Conservation (phyloP, 2,888 invertebrate genomes). For the Phrixothrix hirtus region DNA sequence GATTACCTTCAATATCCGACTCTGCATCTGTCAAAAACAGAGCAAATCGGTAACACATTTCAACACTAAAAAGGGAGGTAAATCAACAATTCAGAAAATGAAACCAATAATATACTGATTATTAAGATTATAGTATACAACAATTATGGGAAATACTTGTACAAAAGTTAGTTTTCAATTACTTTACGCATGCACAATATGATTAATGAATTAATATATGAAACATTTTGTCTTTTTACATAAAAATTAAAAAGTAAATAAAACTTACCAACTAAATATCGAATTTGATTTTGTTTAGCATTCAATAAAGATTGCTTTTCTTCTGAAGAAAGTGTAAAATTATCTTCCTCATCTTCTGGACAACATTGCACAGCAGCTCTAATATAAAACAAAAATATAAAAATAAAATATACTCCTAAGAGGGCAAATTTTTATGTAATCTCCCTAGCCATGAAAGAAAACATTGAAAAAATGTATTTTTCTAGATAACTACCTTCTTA, state of each 20-base stretch:
- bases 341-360: slow-evolving; percentile 80
- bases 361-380: slow-evolving; percentile 81
- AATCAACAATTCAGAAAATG: slow-evolving; percentile 5
- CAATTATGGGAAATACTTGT: background rate
- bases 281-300: slow-evolving; percentile 77
- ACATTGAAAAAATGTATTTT: too few relatives aligned
- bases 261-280: slow-evolving; percentile 76
- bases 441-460: too few relatives aligned
- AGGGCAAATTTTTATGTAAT: too few relatives aligned
- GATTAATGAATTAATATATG: background rate
- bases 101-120: background rate
- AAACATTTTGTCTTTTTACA: background rate
- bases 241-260: background rate
- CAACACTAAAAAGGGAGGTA: slow-evolving; percentile 8
- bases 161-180: background rate
- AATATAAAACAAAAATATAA: slow-evolving; percentile 27
- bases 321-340: slow-evolving; percentile 71
- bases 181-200: slow-evolving; percentile 1
- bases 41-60: slow-evolving; percentile 29
- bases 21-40: slow-evolving; percentile 51
- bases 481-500: too few relatives aligned
- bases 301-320: slow-evolving; percentile 77
- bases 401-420: too few relatives aligned
- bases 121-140: background rate
- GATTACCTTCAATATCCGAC: slow-evolving; percentile 58